Evolutionary conservation across 2,797 vertebrate genomes (phyloP).

Genomic region (Carduelis carduelis): DNA sequence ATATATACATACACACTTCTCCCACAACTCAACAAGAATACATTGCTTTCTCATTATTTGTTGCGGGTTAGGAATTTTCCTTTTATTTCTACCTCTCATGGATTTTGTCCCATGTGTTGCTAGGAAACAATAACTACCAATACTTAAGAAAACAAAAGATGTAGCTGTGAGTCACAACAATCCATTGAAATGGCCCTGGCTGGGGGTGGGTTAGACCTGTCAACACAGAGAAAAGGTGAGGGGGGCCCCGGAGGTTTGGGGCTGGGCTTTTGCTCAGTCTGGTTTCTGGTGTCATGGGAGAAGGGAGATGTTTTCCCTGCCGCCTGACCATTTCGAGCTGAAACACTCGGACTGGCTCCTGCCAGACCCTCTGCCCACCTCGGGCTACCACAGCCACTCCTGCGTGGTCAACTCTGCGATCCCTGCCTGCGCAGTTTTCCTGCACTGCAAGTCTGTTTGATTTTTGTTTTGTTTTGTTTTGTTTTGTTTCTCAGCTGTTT

Average conservation of each 20-base stretch:
- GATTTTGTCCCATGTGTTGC: not conserved
- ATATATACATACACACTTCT: not conserved
- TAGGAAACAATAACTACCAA: not conserved
- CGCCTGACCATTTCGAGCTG: fast-evolving
- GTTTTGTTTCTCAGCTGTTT: fast-evolving
- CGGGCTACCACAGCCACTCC: fast-evolving
- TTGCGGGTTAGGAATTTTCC: not conserved
- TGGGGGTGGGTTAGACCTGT: not conserved
- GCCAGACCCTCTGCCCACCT: fast-evolving
- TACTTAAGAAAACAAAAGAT: not conserved
- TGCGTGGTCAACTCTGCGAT: not conserved
- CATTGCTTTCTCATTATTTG: not conserved
- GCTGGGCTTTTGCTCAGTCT: not conserved
- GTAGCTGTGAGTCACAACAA: too few species aligned
- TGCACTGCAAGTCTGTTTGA: not conserved
- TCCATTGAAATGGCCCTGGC: not conserved
- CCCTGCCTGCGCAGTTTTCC: too few species aligned
- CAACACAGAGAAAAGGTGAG: not conserved
- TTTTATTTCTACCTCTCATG: not conserved
- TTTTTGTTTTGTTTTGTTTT: not conserved
- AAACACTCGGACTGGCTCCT: fast-evolving
- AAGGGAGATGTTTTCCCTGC: not conserved
- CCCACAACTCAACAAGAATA: not conserved
- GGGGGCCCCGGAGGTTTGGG: not conserved
- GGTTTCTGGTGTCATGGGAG: fast-evolving